Base-by-base conservation (phyloP, 1,140 invertebrate genomes). In the Batillaria attramentaria region DNA sequence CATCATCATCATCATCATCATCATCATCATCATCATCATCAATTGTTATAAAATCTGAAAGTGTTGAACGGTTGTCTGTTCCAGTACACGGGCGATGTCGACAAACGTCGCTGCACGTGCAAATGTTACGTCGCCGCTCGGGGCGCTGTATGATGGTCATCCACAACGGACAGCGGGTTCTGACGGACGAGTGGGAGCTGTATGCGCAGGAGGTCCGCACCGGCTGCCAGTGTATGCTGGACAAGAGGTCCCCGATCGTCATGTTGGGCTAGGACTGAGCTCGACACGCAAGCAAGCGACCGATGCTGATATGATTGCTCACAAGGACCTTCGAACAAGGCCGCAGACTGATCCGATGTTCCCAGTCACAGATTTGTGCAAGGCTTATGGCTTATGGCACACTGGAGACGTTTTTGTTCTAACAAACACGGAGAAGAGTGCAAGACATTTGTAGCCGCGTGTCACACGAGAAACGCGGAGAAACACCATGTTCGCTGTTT, bases 1-100 rank as follows among this genome's bases (percentile, higher is more conserved):
- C 24, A 60, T 60, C 57, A 60, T 60, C 57, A 60, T 60, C 57
- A 60, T 60, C 57, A 60, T 60, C 57, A 60, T 60, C 57, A 60
- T 60, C 57, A 60, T 60, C 57, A 60, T 60, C 57, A 60, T 60
- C 57, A 60, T 60, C 24, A 60, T 60, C 24, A 10, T 60, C 57
- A 60, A n/a, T 31, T n/a, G 24, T 24, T n/a, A 13, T 50, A 50
- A 13, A 50, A 13, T 50, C 10, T 24, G 10, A 50, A 13, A 50
- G 46, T 50, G 24, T 50, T 13, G 46, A 13, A 50, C 24, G 24
- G 46, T 60, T 24, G 33, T 60, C 24, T 60, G 18, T 70, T 46
- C 50, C 41, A 70, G 68, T 42, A 0, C 68, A 70, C n/a, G 68
- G 68, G 13, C 31, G 3, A 31, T 70, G 68, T 31, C 41, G 39